Evolutionary conservation across 2,888 invertebrate genomes (phyloP), one percentile per base, ranked within the genome.

Genomic region (Sinopyrophorus schimmeli): DNA sequence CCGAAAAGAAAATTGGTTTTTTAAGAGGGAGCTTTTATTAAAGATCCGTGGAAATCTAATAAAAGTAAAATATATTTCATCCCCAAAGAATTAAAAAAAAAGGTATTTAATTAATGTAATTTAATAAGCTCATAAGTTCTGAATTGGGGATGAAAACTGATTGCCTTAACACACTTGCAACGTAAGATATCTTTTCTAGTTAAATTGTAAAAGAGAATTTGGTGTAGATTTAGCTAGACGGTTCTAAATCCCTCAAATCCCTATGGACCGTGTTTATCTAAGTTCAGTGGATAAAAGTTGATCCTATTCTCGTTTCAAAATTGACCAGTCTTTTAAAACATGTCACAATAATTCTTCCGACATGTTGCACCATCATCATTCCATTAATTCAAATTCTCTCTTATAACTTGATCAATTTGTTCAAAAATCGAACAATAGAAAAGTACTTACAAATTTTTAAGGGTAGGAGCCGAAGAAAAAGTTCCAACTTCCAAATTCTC

Each of bases 401-500:
- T n/a, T n/a, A n/a, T n/a, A n/a, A n/a, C n/a, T n/a, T n/a, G n/a
- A n/a, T n/a, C n/a, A n/a, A n/a, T n/a, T n/a, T n/a, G n/a, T n/a
- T 7, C 16, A 5, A 41, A 1, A 32, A 40, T 10, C 18, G 9
- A 44, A 37, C 17, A 28, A 9, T 21, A 43, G 20, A 28, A 37
- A 16, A 18, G 43, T 62, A 75, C 78, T 77, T 63, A 79, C 78
- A 79, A 68, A 59, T 73, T 71, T 52, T 64, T 63, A 5, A 79
- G 58, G 12, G 61, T 59, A 1, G 72, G 69, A 39, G 79, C 65
- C 43, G 67, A 67, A 1, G 64, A 58, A 40, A 78, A 72, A 1
- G 75, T 64, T 11, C 61, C 71, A 35, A 54, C 65, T 62, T 61
- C 74, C 53, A 72, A 68, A 34, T 38, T 53, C 40, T 58, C 64